These are phyloP conservation scores for Miltochrista miniata DNA, from an alignment of 2,888 invertebrate genomes.

Conservation along the genomic window DNA sequence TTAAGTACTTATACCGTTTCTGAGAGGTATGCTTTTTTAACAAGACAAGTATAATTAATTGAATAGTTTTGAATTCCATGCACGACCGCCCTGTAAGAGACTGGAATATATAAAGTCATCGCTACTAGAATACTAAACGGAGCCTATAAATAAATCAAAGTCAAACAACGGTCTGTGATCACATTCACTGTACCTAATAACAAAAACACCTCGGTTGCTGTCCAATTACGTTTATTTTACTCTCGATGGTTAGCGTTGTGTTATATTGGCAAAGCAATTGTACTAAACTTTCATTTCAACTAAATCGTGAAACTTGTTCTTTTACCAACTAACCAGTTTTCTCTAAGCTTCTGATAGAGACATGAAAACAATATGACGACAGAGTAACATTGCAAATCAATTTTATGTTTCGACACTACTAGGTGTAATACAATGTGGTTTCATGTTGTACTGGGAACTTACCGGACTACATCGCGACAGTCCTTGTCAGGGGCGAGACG, in stretches of 20 bases:
- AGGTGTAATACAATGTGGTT: slow-evolving; percentile 20
- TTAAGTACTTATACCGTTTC: background rate
- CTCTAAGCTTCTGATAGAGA: slow-evolving; percentile 42
- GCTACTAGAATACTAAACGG: slow-evolving; percentile 58
- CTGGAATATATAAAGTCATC: slow-evolving; percentile 58
- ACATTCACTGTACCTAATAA: slow-evolving; percentile 18
- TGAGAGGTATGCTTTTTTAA: background rate
- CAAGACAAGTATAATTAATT: slow-evolving; percentile 25
- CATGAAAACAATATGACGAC: slow-evolving; percentile 45
- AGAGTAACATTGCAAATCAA: slow-evolving; percentile 37
- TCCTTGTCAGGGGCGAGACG: slow-evolving; percentile 92
- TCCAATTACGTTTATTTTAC: slow-evolving; percentile 7
- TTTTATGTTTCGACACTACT: slow-evolving; percentile 31
- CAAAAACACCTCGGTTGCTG: slow-evolving; percentile 1
- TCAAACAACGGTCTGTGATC: slow-evolving; percentile 33
- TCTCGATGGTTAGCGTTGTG: slow-evolving; percentile 4
- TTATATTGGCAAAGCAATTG: slow-evolving; percentile 32
- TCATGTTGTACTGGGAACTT: slow-evolving; percentile 47
- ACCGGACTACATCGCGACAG: slow-evolving; percentile 97
- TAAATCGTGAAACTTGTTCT: slow-evolving; percentile 44
- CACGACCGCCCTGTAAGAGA: slow-evolving; percentile 69
- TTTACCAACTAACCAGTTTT: slow-evolving; percentile 43
- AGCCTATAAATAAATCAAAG: slow-evolving; percentile 33
- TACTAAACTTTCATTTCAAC: slow-evolving; percentile 45
- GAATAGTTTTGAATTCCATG: slow-evolving; percentile 1